These are phyloP conservation scores for Characodon lateralis DNA, from an alignment of 2,797 vertebrate genomes.

Conservation along the genomic window DNA sequence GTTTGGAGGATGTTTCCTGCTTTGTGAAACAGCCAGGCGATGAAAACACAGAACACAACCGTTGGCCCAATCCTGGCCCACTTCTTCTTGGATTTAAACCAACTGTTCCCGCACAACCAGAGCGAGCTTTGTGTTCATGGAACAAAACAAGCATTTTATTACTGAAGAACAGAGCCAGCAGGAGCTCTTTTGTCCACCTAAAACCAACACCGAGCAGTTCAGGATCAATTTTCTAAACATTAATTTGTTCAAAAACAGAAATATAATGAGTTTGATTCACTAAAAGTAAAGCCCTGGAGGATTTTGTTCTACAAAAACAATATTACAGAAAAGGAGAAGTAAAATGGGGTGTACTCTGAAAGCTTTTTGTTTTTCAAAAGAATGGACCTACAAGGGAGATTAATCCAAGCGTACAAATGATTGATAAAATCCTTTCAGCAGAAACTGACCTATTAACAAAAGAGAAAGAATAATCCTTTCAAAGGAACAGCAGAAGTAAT, in stretches of 20 bases:
- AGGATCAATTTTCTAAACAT: background rate
- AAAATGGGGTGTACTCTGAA: background rate
- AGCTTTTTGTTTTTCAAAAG: constrained; percentile 3
- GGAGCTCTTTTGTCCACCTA: background rate
- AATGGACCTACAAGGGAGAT: too few species aligned
- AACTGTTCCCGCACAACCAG: background rate
- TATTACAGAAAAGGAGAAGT: background rate
- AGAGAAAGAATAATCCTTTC: background rate
- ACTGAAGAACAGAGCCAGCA: background rate
- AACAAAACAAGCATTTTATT: constrained; percentile 2
- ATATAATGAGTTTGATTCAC: constrained; percentile 1
- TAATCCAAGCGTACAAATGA: background rate
- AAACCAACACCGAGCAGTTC: background rate
- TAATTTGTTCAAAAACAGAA: background rate
- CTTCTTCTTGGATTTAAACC: constrained; percentile 22
- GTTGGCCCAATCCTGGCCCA: constrained; percentile 37
- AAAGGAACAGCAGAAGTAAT: background rate
- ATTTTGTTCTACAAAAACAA: constrained; percentile 7
- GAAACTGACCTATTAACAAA: background rate
- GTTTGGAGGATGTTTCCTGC: constrained; percentile 1
- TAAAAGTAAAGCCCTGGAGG: background rate
- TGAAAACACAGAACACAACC: constrained; percentile 26
- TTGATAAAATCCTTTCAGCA: background rate
- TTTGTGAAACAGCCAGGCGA: constrained; percentile 18
- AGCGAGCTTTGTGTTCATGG: background rate